phyloP scores from a whole-genome alignment of 2,888 invertebrate species.

The Heliconius ismenius region DNA sequence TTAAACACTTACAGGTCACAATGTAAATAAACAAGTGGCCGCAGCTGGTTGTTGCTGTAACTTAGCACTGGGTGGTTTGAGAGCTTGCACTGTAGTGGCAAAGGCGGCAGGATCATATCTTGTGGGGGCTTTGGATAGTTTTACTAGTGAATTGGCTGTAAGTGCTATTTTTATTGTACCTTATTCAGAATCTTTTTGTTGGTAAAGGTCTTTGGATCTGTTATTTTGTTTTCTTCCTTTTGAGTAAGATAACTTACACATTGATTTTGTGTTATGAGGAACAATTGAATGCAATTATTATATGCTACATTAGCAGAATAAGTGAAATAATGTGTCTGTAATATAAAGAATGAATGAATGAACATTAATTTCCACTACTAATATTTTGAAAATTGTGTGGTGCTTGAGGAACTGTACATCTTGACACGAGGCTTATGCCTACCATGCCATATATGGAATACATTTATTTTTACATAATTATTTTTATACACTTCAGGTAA shows the following conservation, averaged over 20 bases:
- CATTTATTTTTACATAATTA: background rate
- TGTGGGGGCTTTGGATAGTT: conserved; percentile 58
- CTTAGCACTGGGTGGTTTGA: conserved; percentile 74
- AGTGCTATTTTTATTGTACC: conserved; percentile 42
- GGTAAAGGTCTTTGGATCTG: too few relatives aligned
- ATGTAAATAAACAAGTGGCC: conserved; percentile 72
- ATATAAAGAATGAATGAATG: background rate
- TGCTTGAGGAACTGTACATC: background rate
- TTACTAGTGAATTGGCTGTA: conserved; percentile 60
- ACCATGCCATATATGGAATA: background rate
- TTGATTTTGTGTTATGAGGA: too few relatives aligned
- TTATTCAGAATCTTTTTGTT: too few relatives aligned
- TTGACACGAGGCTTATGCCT: background rate
- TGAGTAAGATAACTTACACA: too few relatives aligned
- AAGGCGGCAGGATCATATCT: conserved; percentile 78
- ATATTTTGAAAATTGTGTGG: background rate
- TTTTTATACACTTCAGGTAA: conserved; percentile 54
- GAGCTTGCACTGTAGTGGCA: conserved; percentile 65
- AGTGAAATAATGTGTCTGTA: too few relatives aligned
- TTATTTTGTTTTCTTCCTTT: too few relatives aligned
- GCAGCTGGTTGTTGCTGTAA: conserved; percentile 82
- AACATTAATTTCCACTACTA: background rate
- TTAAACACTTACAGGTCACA: conserved; percentile 59
- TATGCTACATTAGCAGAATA: too few relatives aligned
- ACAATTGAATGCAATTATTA: too few relatives aligned